A percentile compares a stretch with the other conserved stretches of the same genome.
Evolutionary conservation across 2,888 invertebrate species (phyloP).

Genomic region (Agriotes lineatus): DNA sequence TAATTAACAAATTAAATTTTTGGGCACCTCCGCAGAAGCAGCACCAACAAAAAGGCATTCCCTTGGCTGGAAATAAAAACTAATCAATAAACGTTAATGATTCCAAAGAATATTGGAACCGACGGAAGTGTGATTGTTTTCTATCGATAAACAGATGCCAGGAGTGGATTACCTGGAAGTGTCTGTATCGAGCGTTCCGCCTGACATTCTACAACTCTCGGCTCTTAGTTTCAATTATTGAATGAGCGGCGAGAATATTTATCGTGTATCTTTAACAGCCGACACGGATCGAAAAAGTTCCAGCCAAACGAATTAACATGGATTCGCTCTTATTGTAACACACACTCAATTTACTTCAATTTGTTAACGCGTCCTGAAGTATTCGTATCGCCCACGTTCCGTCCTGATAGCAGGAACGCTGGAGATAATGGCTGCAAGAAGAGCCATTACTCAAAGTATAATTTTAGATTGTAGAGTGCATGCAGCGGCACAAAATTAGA

Average conservation of each 20-base stretch:
- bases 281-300: background rate
- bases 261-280: background rate
- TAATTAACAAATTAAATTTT: no score
- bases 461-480: slow-evolving; percentile 16
- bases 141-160: no score
- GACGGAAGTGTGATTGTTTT: no score
- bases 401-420: background rate
- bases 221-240: no score
- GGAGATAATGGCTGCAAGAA: slow-evolving; percentile 19
- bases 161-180: no score
- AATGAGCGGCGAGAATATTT: background rate
- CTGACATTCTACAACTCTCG: no score
- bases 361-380: slow-evolving; percentile 11
- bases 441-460: slow-evolving; percentile 16
- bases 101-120: no score
- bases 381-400: slow-evolving; percentile 18
- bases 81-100: no score
- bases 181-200: no score
- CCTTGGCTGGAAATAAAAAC: no score
- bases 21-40: no score
- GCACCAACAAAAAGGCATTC: no score
- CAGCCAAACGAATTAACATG: slow-evolving; percentile 7
- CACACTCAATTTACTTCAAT: slow-evolving; percentile 22
- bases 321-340: slow-evolving; percentile 20
- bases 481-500: slow-evolving; percentile 11